Base-by-base conservation (phyloP, 1,140 invertebrate species). In the Dendrolimus kikuchii region DNA sequence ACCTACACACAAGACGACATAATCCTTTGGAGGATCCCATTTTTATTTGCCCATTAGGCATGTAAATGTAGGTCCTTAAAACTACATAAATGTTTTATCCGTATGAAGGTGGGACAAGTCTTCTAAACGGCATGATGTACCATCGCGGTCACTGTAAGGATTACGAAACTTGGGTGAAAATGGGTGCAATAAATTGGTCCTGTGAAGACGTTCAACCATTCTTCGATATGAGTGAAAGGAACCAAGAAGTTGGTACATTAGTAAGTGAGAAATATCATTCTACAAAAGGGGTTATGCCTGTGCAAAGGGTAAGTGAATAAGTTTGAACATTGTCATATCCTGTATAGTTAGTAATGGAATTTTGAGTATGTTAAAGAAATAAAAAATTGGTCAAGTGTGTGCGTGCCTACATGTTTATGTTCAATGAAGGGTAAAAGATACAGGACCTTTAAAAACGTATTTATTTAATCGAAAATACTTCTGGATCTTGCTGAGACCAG, bases 121-220 rank as follows among this genome's bases (percentile, higher is more conserved):
- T 90, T 0, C 87, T 94, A 40, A 95, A 95, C 71, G 93, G 92
- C 2, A 94, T 95, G 92, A 93, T 93, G 79, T 95, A 94, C 65
- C 90, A 92, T n/a, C 88, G 93, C 9, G 94, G 94, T 0, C 90
- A 94, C 73, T 79, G 90, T 0, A 88, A 77, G 43, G 93, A 95
- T 73, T 95, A 92, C 71, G 89, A 94, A 52, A 77, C 90, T 40
- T 95, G 93, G 93, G 92, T 89, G 5, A 53, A 66, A n/a, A 81
- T 92, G 45, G 96, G 97, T 0, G 96, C 96, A 54, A 80, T 88
- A 0, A 95, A 95, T 8, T 99, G 97, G 97, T 92, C 92, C 9
- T 98, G 95, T 86, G 90, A 95, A 38, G 94, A 96, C 42, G 92
- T 96, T 0, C 83, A 95, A 42, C 94, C 94, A 0, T 96, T 92